Base-by-base conservation (phyloP, 2,113 vertebrate species). In the Hippocampus mohnikei region DNA sequence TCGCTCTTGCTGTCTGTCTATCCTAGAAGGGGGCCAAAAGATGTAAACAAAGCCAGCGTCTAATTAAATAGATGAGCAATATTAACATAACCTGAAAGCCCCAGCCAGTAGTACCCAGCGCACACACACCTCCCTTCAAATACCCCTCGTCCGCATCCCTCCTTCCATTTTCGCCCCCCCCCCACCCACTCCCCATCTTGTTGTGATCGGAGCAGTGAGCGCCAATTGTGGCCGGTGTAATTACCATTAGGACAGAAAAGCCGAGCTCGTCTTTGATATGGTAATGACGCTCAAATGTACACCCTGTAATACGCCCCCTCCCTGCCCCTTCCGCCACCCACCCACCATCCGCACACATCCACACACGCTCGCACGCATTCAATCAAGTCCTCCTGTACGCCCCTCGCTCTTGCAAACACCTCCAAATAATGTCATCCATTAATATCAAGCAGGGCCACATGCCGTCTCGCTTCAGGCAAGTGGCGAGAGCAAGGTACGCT, bases 251-350 rank as follows among this genome's bases (percentile, higher is more conserved):
- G 93, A 94, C 92, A 93, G 94, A 93, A 79, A 79, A 94, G 95
- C 92, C 92, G 93, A 91, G 92, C 88, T 88, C 90, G 92, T 93
- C 95, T 97, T 98, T 97, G 96, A 97, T 97, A 97, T 97, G 96
- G 91, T 95, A 98, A 97, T 96, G 92, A 93, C 84, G 91, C 92
- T 94, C 93, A 93, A 37, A 93, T 89, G 81, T 91, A 91, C 92
- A 84, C 93, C 90, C 85, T 84, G 87, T 91, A 78, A 41, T 13
- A 44, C 42, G 42, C 42, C 10, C 88, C 88, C 87, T 3, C 29
- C 29, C 29, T 0, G 29, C 29, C 29, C 29, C 29, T 33, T 5
- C 29, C 29, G 4, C 33, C 33, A 37, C 33, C 33, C 90, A 89
- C 88, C 91, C 88, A 85, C 87, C 88, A n/a, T 18, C 48, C 48